These are phyloP conservation scores for Pomacea canaliculata DNA, from an alignment of 2,888 invertebrate species.

Conservation along the genomic window DNA sequence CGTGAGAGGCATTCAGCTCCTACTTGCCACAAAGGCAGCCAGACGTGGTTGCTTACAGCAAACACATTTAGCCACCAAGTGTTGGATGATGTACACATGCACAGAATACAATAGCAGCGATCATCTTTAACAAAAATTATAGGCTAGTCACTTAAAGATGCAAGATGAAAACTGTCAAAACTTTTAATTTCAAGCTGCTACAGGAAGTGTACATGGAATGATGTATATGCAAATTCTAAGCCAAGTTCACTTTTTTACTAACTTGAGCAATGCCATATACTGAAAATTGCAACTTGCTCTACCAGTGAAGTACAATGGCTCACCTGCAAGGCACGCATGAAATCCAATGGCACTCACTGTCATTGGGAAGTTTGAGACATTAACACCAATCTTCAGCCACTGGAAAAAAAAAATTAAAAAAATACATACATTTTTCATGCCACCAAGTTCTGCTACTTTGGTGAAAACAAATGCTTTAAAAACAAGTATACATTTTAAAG, in stretches of 20 bases:
- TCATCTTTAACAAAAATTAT: neutral
- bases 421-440: neutral
- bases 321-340: slow-evolving; percentile 88
- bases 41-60: neutral
- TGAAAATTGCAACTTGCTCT: too few relatives aligned
- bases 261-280: too few relatives aligned
- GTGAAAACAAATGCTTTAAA: neutral
- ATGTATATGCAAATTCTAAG: too few relatives aligned
- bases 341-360: slow-evolving; percentile 87
- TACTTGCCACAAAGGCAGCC: neutral
- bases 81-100: neutral
- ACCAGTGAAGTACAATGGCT: slow-evolving; percentile 36
- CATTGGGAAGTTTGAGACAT: slow-evolving; percentile 85
- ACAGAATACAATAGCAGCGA: neutral
- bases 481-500: too few relatives aligned
- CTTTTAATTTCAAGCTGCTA: too few relatives aligned
- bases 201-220: too few relatives aligned
- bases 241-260: too few relatives aligned
- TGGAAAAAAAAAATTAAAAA: slow-evolving; percentile 51
- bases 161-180: too few relatives aligned
- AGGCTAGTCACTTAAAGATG: neutral
- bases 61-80: neutral
- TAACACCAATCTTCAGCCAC: slow-evolving; percentile 90
- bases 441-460: neutral
- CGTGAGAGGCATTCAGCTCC: neutral